Evolutionary conservation across 2,113 vertebrate genomes (phyloP).

Genomic region (Jaculus jaculus): DNA sequence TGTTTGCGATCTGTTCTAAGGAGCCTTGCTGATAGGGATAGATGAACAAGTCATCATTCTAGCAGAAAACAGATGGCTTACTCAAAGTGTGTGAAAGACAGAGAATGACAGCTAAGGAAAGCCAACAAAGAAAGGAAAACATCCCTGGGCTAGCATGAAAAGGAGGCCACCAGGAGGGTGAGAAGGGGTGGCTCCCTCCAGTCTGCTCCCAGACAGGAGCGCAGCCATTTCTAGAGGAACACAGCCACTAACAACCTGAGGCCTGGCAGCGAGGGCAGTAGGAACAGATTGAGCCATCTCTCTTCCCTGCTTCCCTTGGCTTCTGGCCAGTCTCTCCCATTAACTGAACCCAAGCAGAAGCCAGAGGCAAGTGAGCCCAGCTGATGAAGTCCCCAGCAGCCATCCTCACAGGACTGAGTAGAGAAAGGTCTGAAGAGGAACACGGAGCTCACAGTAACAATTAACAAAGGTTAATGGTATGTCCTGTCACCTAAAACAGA

Average conservation of each 20-base stretch:
- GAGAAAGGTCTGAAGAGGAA: neutral
- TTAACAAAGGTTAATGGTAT: neutral
- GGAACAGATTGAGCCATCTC: neutral
- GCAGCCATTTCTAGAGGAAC: constrained; percentile 25
- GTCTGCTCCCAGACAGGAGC: neutral
- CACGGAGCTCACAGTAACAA: neutral
- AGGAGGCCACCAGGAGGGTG: neutral
- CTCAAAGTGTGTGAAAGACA: neutral
- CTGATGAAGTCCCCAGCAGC: neutral
- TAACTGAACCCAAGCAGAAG: constrained; percentile 35
- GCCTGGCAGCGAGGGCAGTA: neutral
- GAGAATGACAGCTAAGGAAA: neutral
- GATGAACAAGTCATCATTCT: neutral
- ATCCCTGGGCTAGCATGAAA: neutral
- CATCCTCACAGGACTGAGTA: neutral
- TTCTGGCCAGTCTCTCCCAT: neutral
- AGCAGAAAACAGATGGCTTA: constrained; percentile 34
- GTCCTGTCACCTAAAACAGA: neutral
- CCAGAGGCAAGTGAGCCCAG: neutral
- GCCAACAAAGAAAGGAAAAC: neutral
- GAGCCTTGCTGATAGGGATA: neutral
- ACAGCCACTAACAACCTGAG: constrained; percentile 7
- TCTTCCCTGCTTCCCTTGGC: constrained; percentile 11
- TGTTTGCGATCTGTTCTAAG: neutral
- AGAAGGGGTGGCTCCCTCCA: neutral